Percentiles rank a stretch among this genome's conserved stretches.
Conservation (phyloP, 1,140 invertebrate species). For the Nixonia krombeini region DNA sequence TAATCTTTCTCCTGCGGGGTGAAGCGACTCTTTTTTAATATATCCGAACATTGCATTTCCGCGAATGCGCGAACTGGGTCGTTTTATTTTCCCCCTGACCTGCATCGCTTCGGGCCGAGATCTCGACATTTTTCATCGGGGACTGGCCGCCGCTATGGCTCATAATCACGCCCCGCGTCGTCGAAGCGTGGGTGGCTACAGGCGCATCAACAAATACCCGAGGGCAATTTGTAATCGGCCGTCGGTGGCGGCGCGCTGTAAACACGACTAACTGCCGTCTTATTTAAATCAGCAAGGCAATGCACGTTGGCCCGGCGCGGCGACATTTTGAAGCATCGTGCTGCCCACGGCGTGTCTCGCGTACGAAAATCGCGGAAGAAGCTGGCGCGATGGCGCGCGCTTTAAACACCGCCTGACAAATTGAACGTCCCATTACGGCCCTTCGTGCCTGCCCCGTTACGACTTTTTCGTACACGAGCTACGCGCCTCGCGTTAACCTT, state of each 20-base stretch:
- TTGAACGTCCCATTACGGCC: constrained; percentile 38
- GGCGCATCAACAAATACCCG: constrained; percentile 41
- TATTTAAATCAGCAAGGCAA: constrained; percentile 65
- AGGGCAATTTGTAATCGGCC: constrained; percentile 69
- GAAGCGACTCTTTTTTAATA: not conserved
- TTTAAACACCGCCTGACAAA: constrained; percentile 49
- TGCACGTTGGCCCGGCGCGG: constrained; percentile 41
- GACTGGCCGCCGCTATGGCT: constrained; percentile 32
- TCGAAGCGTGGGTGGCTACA: constrained; percentile 43
- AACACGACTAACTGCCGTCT: constrained; percentile 68
- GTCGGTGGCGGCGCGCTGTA: constrained; percentile 62
- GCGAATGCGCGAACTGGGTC: too few species aligned
- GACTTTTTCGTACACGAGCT: constrained; percentile 4
- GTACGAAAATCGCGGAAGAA: constrained; percentile 20
- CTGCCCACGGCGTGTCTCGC: constrained; percentile 25
- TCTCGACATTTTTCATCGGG: constrained; percentile 34
- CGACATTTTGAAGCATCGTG: constrained; percentile 51
- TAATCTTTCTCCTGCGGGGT: too few species aligned
- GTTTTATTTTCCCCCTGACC: too few species aligned
- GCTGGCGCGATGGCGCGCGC: constrained; percentile 29
- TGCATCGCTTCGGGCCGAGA: too few species aligned
- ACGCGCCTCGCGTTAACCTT: too few species aligned
- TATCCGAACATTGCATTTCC: not conserved
- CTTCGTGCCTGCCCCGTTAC: constrained; percentile 14
- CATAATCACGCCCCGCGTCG: constrained; percentile 41